Percentiles rank a stretch among this genome's conserved stretches.
These are phyloP conservation scores for Oophaga sylvatica DNA, from an alignment of 2,797 vertebrate genomes.

Conservation along the genomic window DNA sequence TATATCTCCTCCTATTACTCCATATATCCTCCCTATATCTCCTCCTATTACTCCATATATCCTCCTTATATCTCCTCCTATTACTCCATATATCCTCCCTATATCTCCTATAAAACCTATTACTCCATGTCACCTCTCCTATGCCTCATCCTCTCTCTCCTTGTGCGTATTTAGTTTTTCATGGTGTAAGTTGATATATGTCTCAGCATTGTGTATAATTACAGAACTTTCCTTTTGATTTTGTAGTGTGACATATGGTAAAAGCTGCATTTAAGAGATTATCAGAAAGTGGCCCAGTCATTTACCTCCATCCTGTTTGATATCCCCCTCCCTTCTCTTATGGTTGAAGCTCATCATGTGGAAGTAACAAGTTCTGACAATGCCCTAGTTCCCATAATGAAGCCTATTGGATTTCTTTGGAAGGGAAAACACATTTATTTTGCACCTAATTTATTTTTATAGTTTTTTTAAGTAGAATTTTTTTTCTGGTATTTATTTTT, in stretches of 20 bases:
- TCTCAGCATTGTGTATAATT: background rate
- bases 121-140: background rate
- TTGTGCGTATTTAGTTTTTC: background rate
- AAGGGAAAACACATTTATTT: constrained; percentile 12
- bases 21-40: background rate
- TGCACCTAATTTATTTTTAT: background rate
- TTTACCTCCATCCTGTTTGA: constrained; percentile 17
- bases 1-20: too few relatives aligned
- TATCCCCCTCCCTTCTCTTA: background rate
- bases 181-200: background rate
- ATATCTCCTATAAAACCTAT: background rate
- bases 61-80: too few relatives aligned
- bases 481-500: background rate
- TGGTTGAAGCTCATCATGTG: constrained; percentile 39
- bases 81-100: background rate
- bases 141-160: background rate
- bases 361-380: constrained; percentile 56
- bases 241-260: constrained; percentile 24
- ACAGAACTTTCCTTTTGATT: background rate
- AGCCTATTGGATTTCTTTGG: constrained; percentile 9
- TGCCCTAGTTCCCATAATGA: constrained; percentile 50
- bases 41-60: background rate
- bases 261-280: constrained; percentile 45
- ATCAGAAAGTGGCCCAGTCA: constrained; percentile 19
- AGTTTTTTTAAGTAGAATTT: background rate